A percentile compares a stretch with the other conserved stretches of the same genome.
These are phyloP conservation scores for Drosophila kanapiae DNA, from an alignment of 1,140 invertebrate species.

Conservation along the genomic window DNA sequence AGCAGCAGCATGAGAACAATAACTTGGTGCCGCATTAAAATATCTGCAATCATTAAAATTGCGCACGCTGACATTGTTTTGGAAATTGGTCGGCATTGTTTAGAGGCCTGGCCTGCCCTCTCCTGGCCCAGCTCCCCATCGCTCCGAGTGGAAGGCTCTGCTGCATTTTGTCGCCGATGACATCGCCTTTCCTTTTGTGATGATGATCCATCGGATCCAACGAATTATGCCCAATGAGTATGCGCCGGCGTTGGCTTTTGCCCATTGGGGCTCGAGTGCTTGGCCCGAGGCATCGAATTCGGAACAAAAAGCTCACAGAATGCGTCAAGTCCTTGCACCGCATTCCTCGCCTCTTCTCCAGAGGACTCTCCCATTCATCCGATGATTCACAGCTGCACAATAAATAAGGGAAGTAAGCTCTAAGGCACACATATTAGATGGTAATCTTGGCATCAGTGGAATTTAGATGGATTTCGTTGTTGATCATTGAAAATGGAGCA, in stretches of 20 bases:
- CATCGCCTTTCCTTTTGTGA: slow-evolving; percentile 61
- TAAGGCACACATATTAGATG: slow-evolving; percentile 35
- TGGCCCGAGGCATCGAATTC: slow-evolving; percentile 26
- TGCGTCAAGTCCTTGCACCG: slow-evolving; percentile 40
- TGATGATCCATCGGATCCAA: slow-evolving; percentile 56
- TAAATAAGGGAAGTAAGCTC: slow-evolving; percentile 33
- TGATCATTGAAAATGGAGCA: neutral
- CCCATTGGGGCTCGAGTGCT: slow-evolving; percentile 23
- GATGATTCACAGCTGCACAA: slow-evolving; percentile 48
- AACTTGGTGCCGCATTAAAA: slow-evolving; percentile 79
- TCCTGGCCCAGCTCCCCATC: neutral
- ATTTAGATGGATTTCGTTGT: slow-evolving; percentile 23
- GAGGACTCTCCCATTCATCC: slow-evolving; percentile 29
- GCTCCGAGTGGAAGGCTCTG: slow-evolving; percentile 7
- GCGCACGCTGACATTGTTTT: slow-evolving; percentile 81
- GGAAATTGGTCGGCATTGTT: slow-evolving; percentile 66
- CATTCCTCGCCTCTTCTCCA: neutral
- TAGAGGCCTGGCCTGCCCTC: slow-evolving; percentile 36
- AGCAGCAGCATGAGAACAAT: slow-evolving; percentile 69
- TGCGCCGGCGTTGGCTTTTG: neutral
- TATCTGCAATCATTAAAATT: slow-evolving; percentile 83
- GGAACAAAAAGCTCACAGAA: slow-evolving; percentile 60
- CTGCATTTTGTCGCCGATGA: slow-evolving; percentile 50
- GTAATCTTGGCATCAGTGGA: slow-evolving; percentile 16
- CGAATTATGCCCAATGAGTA: slow-evolving; percentile 56